Percentiles rank a stretch among this genome's conserved stretches.
Conservation (phyloP, 2,113 vertebrate genomes). For the Eleginops maclovinus region DNA sequence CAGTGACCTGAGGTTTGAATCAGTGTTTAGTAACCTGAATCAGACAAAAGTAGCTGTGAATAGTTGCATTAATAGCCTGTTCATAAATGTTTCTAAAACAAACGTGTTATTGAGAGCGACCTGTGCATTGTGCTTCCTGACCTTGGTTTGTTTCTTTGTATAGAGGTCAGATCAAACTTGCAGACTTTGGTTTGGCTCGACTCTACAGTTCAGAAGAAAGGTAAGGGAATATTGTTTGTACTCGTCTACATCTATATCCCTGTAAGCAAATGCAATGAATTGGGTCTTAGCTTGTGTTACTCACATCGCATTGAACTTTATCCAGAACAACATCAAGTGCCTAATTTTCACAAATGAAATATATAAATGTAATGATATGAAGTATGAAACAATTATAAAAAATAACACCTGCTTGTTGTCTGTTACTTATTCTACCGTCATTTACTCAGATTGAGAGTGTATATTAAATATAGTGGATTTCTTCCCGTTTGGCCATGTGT, state of each 20-base stretch:
- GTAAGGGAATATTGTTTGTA: constrained; percentile 77
- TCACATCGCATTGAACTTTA: no score
- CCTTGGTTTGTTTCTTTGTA: constrained; percentile 52
- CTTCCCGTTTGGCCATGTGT: no score
- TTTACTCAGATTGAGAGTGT: no score
- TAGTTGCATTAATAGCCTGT: background rate
- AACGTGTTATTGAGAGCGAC: background rate
- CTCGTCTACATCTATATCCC: background rate
- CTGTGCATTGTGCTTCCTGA: background rate
- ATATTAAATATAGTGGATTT: no score
- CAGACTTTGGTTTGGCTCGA: constrained; percentile 96
- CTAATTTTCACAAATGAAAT: no score
- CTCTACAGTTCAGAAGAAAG: constrained; percentile 99
- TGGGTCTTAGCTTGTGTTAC: no score
- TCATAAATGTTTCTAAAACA: background rate
- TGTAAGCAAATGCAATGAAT: no score
- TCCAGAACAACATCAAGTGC: no score
- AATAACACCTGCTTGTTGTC: no score
- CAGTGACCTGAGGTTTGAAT: background rate
- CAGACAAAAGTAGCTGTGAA: background rate
- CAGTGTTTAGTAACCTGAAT: background rate
- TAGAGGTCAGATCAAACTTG: constrained; percentile 97
- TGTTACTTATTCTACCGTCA: no score
- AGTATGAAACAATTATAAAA: no score
- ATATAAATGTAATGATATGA: no score